These are phyloP conservation scores for Idaea biselata DNA, from an alignment of 2,888 invertebrate species.

Conservation along the genomic window DNA sequence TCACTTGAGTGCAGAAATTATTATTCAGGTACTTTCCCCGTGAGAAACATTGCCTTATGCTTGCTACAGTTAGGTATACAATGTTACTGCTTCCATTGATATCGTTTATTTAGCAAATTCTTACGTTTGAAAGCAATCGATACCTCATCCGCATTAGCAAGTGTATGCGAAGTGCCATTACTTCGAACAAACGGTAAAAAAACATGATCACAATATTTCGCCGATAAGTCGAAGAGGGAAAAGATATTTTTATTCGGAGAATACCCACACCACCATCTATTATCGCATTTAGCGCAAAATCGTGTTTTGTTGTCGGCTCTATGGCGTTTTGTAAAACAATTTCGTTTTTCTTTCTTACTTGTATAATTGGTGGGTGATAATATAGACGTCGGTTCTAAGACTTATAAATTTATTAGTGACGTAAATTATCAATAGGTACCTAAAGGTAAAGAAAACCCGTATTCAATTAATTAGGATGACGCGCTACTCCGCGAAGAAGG, in stretches of 20 bases:
- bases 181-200: neutral
- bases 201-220: neutral
- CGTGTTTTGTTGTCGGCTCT: too few species aligned
- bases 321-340: too few species aligned
- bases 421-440: neutral
- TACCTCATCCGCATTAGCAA: neutral
- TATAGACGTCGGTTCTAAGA: neutral
- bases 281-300: neutral
- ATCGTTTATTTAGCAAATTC: neutral
- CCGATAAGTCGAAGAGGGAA: neutral
- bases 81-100: neutral
- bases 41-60: neutral
- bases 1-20: neutral
- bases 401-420: too few species aligned
- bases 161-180: neutral
- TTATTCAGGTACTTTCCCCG: neutral
- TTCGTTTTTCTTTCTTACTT: too few species aligned
- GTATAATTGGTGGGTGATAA: neutral
- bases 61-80: neutral
- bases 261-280: neutral
- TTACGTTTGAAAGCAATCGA: neutral
- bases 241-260: neutral
- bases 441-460: neutral
- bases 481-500: neutral
- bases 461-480: conserved; percentile 1